Percentiles rank a stretch among this genome's conserved stretches.
Evolutionary conservation across 2,113 vertebrate species (phyloP).

Genomic region (Talpa occidentalis): DNA sequence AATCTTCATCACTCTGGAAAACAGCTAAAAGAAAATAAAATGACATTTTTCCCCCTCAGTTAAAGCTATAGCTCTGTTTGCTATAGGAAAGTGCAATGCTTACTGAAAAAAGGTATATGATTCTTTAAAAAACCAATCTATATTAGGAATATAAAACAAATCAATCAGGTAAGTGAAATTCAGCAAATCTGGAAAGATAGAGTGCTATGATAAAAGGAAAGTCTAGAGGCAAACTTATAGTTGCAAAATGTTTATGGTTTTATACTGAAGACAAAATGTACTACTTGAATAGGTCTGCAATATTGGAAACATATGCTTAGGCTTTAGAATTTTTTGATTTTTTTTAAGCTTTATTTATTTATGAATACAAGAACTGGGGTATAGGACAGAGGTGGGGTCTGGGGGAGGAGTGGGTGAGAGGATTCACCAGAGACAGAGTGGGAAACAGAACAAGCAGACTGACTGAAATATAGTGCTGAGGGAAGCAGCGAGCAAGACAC

Average conservation of each 20-base stretch:
- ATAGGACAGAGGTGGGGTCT: too few species aligned
- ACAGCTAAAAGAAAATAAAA: conserved; percentile 56
- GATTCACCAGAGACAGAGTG: too few species aligned
- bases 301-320: neutral
- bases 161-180: conserved; percentile 7
- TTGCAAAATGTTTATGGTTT: conserved; percentile 43
- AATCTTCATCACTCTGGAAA: conserved; percentile 68
- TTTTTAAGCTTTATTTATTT: too few species aligned
- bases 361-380: too few species aligned
- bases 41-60: conserved; percentile 41
- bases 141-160: neutral
- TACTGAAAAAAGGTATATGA: neutral
- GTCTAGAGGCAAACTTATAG: neutral
- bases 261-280: neutral
- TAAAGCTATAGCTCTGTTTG: conserved; percentile 24
- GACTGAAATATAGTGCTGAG: too few species aligned
- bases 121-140: neutral
- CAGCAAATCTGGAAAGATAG: conserved; percentile 27
- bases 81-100: neutral
- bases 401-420: too few species aligned
- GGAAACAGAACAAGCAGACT: too few species aligned
- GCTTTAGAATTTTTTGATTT: neutral
- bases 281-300: neutral
- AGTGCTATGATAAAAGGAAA: neutral
- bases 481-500: too few species aligned